A percentile compares a stretch with the other conserved stretches of the same genome.
phyloP scores from a whole-genome alignment of 2,113 vertebrate species.

The Numenius arquata region DNA sequence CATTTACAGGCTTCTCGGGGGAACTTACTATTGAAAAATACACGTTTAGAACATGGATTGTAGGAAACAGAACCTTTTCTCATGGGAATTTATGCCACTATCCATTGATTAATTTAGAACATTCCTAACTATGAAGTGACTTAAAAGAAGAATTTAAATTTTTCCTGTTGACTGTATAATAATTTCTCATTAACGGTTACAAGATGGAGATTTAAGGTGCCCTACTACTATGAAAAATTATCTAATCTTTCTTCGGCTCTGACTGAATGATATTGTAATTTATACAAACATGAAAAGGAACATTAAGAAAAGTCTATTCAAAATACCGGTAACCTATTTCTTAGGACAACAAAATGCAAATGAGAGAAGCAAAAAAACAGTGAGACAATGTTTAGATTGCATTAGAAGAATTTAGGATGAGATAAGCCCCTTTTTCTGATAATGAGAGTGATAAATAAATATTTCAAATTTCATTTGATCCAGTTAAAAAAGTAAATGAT shows the following conservation, averaged over 20 bases:
- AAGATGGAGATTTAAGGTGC: not conserved
- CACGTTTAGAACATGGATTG: rapidly evolving
- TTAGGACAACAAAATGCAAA: not conserved
- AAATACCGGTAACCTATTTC: not conserved
- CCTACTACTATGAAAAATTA: not conserved
- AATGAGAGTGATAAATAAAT: not conserved
- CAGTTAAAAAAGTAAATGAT: not conserved
- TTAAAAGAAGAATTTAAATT: not conserved
- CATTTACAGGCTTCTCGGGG: not conserved
- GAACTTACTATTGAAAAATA: not conserved
- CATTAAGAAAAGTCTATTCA: not conserved
- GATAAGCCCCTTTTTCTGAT: not conserved
- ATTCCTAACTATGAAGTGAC: not conserved
- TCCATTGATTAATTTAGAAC: not conserved
- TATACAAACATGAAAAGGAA: not conserved
- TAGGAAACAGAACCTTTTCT: not conserved
- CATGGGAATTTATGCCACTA: not conserved
- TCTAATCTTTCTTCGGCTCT: not conserved
- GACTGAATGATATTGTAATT: not conserved
- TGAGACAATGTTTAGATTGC: not conserved
- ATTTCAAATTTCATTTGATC: not conserved
- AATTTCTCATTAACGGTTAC: not conserved
- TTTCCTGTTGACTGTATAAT: not conserved
- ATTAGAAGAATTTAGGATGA: not conserved
- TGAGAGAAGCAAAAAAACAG: not conserved